Conservation (phyloP, 2,888 invertebrate genomes). For the Dendrolimus houi region DNA sequence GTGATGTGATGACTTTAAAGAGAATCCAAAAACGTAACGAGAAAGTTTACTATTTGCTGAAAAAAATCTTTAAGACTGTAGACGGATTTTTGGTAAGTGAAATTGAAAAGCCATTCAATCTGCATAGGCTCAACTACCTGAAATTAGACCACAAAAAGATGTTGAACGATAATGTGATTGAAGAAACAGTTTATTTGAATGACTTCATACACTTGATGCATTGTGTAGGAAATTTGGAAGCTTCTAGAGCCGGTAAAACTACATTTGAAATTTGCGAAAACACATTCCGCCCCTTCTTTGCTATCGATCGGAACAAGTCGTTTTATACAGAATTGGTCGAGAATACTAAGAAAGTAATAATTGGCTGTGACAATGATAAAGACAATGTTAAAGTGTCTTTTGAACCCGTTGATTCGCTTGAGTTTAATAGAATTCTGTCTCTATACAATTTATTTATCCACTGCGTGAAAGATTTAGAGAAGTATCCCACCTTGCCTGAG, state of each 20-base stretch:
- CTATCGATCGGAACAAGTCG: conserved; percentile 19
- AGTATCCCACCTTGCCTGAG: conserved; percentile 11
- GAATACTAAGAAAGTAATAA: conserved; percentile 16
- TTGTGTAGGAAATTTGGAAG: conserved; percentile 6
- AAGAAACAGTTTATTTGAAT: conserved; percentile 22
- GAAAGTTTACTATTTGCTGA: conserved; percentile 21
- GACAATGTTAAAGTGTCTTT: conserved; percentile 13
- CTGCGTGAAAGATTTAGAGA: conserved; percentile 6
- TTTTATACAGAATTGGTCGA: conserved; percentile 23
- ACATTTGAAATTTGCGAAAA: conserved; percentile 17
- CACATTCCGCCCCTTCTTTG: conserved; percentile 26
- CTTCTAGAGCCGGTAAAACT: conserved; percentile 1
- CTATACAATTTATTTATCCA: conserved; percentile 10
- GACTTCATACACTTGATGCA: conserved; percentile 24
- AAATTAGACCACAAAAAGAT: conserved; percentile 24
- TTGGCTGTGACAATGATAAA: conserved; percentile 13
- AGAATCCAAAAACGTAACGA: conserved; percentile 19
- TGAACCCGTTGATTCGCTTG: conserved; percentile 15
- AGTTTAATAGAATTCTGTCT: conserved; percentile 18
- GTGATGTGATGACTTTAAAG: conserved; percentile 24
- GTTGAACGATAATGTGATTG: conserved; percentile 15
- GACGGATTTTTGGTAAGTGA: conserved; percentile 27
- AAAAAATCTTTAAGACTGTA: conserved; percentile 26
- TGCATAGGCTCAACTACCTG: conserved; percentile 28
- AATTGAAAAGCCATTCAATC: conserved; percentile 23